phyloP scores from a whole-genome alignment of 2,797 vertebrate genomes.

The Apogon hyalosoma region DNA sequence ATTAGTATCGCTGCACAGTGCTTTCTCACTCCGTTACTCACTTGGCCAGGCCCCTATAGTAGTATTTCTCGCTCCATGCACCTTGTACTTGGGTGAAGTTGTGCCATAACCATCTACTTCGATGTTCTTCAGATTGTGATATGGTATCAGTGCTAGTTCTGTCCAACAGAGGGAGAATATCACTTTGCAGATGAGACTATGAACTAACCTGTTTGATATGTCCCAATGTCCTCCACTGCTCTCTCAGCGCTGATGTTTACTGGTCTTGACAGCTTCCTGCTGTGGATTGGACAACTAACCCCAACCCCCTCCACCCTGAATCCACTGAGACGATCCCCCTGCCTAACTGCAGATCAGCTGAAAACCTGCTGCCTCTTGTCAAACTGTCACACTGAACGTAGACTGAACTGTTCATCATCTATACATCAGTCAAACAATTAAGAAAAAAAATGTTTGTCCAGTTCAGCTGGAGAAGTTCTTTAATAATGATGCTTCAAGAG shows the following conservation, averaged over 20 bases:
- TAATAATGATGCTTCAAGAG: too few relatives aligned
- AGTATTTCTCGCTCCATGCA: too few relatives aligned
- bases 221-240: constrained; percentile 52
- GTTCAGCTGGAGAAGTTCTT: neutral
- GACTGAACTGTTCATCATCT: constrained; percentile 2
- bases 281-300: constrained; percentile 58
- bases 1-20: too few relatives aligned
- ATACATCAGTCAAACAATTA: neutral
- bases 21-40: too few relatives aligned
- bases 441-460: neutral
- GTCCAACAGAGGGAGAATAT: too few relatives aligned
- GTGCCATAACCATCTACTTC: too few relatives aligned
- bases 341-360: constrained; percentile 53
- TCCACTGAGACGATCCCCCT: constrained; percentile 48
- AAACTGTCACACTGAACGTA: constrained; percentile 34
- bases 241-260: constrained; percentile 41
- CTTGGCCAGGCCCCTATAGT: too few relatives aligned
- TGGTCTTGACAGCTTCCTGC: constrained; percentile 53
- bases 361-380: constrained; percentile 66
- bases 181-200: neutral
- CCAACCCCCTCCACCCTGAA: neutral
- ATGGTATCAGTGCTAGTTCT: too few relatives aligned
- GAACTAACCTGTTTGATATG: constrained; percentile 44
- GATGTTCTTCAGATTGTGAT: too few relatives aligned
- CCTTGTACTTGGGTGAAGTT: too few relatives aligned